Evolutionary conservation across 2,797 vertebrate genomes (phyloP), one percentile per base, ranked within the genome.

Genomic region (Hydrophis major): DNA sequence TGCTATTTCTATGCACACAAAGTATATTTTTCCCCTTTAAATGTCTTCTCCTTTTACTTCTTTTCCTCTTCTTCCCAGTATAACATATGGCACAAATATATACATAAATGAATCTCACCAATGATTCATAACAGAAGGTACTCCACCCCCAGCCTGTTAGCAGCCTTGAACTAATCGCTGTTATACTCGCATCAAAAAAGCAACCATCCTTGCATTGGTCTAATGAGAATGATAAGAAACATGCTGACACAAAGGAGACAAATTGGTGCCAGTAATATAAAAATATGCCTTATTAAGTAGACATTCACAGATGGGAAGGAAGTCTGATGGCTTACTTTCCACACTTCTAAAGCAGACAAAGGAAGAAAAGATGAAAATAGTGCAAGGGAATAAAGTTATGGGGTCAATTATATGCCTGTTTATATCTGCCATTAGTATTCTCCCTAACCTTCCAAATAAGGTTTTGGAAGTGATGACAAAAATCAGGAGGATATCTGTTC

Each of bases 81-180:
- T 92, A 93, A 63, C 89, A 94, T 95, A 94, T 20, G 74, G 87
- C 37, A 90, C 87, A 94, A 92, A 94, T 63, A 61, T 92, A 78
- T 89, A 53, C 50, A 93, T 92, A 92, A 95, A 93, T 95, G 87
- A 89, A 57, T 90, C 7, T 61, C 95, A 93, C 89, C 93, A 91
- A 95, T 93, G 91, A 94, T 93, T 94, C 94, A 94, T 92, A 95
- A 93, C 93, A 94, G 94, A 94, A 94, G 91, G 92, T 92, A 88
- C 47, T 90, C 92, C 63, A 63, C 55, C 78, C 37, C 89, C 18
- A 61, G 89, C 32, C 88, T 92, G 63, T 53, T 93, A 93, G 93
- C 91, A 93, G 93, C 89, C 89, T 90, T 6, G 92, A 90, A 94
- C 92, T 93, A 94, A 92, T 93, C 87, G 88, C 28, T 53, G 93